Base-by-base conservation (phyloP, 2,888 invertebrate species). In the Tetragonisca angustula region DNA sequence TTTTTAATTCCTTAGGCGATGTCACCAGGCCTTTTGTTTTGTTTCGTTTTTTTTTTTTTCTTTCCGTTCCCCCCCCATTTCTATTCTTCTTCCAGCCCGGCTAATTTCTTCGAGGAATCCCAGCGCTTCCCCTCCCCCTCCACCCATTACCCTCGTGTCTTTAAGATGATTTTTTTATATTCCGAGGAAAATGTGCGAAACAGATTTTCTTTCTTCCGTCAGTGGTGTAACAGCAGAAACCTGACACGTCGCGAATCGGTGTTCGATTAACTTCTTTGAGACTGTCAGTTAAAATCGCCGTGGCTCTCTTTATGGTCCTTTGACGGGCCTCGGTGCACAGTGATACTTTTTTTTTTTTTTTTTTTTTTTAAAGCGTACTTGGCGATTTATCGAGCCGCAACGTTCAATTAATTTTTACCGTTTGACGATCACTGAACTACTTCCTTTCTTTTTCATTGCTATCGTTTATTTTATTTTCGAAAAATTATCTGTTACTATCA, bases 1-100 rank as follows among this genome's bases (percentile, higher is more conserved):
- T 81, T 81, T 81, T 74, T 64, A 52, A 70, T 69, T 43, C 56
- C 19, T n/a, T 36, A 43, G 43, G n/a, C 71, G 43, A 19, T 56
- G 27, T n/a, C 21, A n/a, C 2, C 13, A 4, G 9, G n/a, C 24
- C 27, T 54, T 49, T n/a, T 19, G 32, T 4, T 11, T 56, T 43
- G 43, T 9, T 43, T 43, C 9, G 43, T 43, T 43, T 43, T 1
- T 9, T 43, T 43, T 43, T 9, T 43, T 43, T 43, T 36, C 5
- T 36, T 36, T 36, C n/a, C n/a, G n/a, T 36, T 43, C 9, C 0
- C 17, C 27, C 32, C 13, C 5, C 59, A 36, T 73, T 73, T 56
- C 19, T 73, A 24, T 36, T 32, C 15, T 17, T 21, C 2, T 17
- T 5, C 13, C 52, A 6, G 19, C 19, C n/a, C 32, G 13, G 27